Evolutionary conservation across 2,888 invertebrate species (phyloP).

Genomic region (Phyllotreta cruciferae): DNA sequence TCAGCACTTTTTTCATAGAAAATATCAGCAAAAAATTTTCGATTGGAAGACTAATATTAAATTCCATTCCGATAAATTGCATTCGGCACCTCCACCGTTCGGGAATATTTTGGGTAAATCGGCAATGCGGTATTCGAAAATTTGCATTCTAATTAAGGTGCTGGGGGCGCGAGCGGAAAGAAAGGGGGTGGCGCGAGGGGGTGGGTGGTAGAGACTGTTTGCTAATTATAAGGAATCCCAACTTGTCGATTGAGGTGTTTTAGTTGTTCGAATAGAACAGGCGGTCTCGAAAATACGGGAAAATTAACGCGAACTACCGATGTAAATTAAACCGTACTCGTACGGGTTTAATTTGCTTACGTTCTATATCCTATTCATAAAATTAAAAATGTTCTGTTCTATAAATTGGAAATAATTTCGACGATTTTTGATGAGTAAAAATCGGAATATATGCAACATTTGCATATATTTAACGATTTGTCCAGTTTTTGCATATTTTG

Average conservation of each 20-base stretch:
- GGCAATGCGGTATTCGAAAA: constrained; percentile 15
- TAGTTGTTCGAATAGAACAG: constrained; percentile 8
- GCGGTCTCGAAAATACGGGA: background rate
- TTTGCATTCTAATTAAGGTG: constrained; percentile 16
- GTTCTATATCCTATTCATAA: too few relatives aligned
- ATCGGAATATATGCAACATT: too few relatives aligned
- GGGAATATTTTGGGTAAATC: constrained; percentile 8
- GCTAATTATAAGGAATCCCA: constrained; percentile 14
- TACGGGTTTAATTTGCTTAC: too few relatives aligned
- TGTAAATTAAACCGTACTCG: too few relatives aligned
- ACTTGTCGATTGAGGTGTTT: constrained; percentile 8
- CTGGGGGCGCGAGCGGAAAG: background rate
- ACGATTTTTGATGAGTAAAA: too few relatives aligned
- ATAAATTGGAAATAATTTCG: too few relatives aligned
- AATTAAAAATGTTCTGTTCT: too few relatives aligned
- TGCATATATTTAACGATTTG: too few relatives aligned
- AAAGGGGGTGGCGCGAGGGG: background rate
- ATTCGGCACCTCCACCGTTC: constrained; percentile 3
- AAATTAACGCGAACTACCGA: background rate
- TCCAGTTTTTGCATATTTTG: too few relatives aligned
- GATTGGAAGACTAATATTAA: too few relatives aligned
- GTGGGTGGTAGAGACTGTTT: constrained; percentile 2
- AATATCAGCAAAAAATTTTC: too few relatives aligned
- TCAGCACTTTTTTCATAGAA: too few relatives aligned
- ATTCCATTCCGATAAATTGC: background rate